Evolutionary conservation across 1,140 invertebrate species (phyloP).

Genomic region (Teleopsis dalmanni): DNA sequence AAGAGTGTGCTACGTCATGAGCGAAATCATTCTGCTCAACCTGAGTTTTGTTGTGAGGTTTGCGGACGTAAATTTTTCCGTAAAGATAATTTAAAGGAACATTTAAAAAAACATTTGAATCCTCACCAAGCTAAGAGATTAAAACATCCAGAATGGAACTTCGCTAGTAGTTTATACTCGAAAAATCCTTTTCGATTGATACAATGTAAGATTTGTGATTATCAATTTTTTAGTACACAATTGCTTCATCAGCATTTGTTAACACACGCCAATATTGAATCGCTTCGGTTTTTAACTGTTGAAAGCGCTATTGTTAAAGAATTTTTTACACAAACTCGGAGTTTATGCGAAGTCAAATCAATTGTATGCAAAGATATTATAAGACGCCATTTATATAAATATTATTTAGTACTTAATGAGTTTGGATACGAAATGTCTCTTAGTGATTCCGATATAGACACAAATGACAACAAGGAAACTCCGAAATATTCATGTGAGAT

Average conservation of each 20-base stretch:
- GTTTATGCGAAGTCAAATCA: slow-evolving; percentile 16
- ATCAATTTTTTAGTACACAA: slow-evolving; percentile 14
- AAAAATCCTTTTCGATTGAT: slow-evolving; percentile 15
- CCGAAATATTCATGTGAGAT: slow-evolving; percentile 20
- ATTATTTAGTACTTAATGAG: slow-evolving; percentile 23
- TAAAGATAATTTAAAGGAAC: slow-evolving; percentile 2
- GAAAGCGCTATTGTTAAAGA: slow-evolving; percentile 25
- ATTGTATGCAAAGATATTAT: slow-evolving; percentile 20
- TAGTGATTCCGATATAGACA: slow-evolving; percentile 24
- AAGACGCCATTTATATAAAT: slow-evolving; percentile 17
- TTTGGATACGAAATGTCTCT: slow-evolving; percentile 33
- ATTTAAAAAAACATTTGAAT: not conserved
- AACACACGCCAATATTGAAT: slow-evolving; percentile 13
- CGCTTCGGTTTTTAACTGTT: slow-evolving; percentile 13
- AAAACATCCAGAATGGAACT: slow-evolving; percentile 20
- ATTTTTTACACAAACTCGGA: slow-evolving; percentile 12
- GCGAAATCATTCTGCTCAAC: not conserved
- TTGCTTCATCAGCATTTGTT: slow-evolving; percentile 21
- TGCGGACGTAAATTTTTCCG: not conserved
- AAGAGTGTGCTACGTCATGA: slow-evolving; percentile 4
- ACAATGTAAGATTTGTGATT: slow-evolving; percentile 29
- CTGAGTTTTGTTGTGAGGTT: not conserved
- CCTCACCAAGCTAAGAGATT: too few relatives aligned
- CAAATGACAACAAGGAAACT: not conserved
- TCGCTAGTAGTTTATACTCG: slow-evolving; percentile 25